Conservation (phyloP, 2,113 vertebrate species). For the Paradisaea rubra region DNA sequence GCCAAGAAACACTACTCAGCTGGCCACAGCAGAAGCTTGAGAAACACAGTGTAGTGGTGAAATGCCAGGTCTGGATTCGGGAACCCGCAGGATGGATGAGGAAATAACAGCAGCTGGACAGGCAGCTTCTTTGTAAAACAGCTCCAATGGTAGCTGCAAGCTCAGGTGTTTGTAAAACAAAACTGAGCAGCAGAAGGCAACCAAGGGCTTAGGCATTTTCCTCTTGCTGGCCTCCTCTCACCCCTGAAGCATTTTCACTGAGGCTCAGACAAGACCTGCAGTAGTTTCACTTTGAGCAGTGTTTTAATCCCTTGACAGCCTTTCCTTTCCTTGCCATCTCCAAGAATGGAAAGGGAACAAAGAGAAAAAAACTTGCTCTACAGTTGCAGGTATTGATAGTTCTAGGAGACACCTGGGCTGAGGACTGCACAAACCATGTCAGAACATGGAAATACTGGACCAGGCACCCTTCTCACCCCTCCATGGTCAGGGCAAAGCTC, state of each 20-base stretch:
- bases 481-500: too few species aligned
- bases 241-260: neutral
- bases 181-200: neutral
- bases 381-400: neutral
- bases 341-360: neutral
- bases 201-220: neutral
- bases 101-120: neutral
- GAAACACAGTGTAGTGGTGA: neutral
- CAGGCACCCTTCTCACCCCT: neutral
- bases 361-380: neutral
- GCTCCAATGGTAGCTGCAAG: neutral
- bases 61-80: neutral
- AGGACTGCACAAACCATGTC: neutral
- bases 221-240: neutral
- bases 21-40: neutral
- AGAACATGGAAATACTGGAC: neutral
- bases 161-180: neutral
- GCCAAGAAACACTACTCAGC: neutral
- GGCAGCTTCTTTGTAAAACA: neutral
- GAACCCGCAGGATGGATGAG: accelerated
- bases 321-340: neutral
- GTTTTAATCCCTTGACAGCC: neutral
- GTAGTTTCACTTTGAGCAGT: neutral
- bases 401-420: neutral
- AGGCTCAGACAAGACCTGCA: neutral